These are phyloP conservation scores for Rhinopomastus cyanomelas DNA, from an alignment of 2,113 vertebrate species.

Conservation along the genomic window DNA sequence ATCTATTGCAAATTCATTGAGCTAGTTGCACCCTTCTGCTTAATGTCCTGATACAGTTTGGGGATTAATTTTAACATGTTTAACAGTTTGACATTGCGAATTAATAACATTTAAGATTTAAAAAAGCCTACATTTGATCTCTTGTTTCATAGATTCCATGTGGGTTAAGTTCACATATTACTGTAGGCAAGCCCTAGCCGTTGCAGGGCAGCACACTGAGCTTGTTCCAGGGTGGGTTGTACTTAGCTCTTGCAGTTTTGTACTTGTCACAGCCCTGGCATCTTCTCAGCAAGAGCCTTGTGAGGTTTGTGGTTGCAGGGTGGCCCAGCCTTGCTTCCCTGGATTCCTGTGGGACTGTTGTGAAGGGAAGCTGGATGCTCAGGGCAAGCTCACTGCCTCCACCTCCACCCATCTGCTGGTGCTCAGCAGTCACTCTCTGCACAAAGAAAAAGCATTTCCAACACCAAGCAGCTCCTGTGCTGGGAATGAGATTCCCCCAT, in stretches of 20 bases:
- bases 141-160: neutral
- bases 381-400: neutral
- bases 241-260: neutral
- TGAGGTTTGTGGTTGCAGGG: neutral
- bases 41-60: neutral
- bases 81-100: too few species aligned
- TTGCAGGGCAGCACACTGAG: neutral
- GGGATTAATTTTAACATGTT: neutral
- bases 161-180: neutral
- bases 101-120: too few species aligned
- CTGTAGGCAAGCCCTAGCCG: neutral
- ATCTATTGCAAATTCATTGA: neutral
- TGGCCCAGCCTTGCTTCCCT: neutral
- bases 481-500: neutral
- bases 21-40: neutral
- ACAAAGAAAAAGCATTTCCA: neutral
- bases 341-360: fast-evolving
- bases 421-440: neutral
- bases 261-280: neutral
- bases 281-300: neutral
- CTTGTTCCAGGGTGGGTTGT: neutral
- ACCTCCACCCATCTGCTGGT: neutral
- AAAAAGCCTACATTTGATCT: neutral
- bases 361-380: neutral
- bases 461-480: neutral